Evolutionary conservation across 30 jellyfish, hydroid and myxozoan genomes (phyloP).

Genomic region (Aurelia aurita complex sp. Pacific): DNA sequence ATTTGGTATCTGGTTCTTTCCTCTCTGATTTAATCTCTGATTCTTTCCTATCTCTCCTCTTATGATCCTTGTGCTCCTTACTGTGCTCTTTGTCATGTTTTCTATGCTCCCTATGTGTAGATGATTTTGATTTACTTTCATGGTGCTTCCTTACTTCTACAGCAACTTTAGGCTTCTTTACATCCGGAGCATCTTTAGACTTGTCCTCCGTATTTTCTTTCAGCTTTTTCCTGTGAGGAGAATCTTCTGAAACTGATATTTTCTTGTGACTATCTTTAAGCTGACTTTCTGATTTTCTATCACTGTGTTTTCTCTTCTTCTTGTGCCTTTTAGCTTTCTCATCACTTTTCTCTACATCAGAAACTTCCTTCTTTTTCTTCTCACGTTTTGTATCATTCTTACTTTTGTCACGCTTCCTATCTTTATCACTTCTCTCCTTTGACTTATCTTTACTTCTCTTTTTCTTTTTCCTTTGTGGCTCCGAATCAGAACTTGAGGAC

Average conservation of each 20-base stretch:
- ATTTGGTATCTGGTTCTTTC: neutral
- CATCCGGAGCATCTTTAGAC: neutral
- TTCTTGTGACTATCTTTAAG: neutral
- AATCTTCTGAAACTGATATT: neutral
- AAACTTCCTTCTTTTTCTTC: slow-evolving; percentile 4
- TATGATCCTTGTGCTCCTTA: neutral
- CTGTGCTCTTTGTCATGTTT: neutral
- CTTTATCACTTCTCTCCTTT: neutral
- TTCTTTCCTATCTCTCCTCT: slow-evolving; percentile 9
- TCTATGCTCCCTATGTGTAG: neutral
- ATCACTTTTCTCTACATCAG: neutral
- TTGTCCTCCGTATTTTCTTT: neutral
- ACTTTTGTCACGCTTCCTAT: neutral
- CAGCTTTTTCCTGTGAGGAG: neutral
- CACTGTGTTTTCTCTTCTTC: slow-evolving; percentile 19
- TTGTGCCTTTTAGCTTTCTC: neutral
- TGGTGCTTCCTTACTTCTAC: neutral
- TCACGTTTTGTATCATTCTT: slow-evolving; percentile 14
- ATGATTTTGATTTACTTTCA: slow-evolving; percentile 12
- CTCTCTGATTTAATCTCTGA: neutral
- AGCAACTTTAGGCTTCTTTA: neutral
- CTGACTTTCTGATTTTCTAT: neutral
- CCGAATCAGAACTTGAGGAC: slow-evolving; percentile 53
- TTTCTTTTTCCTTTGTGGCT: slow-evolving; percentile 30
- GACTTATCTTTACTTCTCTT: slow-evolving; percentile 32